These are phyloP conservation scores for Ifrita kowaldi DNA, from an alignment of 2,113 vertebrate genomes.

Conservation along the genomic window DNA sequence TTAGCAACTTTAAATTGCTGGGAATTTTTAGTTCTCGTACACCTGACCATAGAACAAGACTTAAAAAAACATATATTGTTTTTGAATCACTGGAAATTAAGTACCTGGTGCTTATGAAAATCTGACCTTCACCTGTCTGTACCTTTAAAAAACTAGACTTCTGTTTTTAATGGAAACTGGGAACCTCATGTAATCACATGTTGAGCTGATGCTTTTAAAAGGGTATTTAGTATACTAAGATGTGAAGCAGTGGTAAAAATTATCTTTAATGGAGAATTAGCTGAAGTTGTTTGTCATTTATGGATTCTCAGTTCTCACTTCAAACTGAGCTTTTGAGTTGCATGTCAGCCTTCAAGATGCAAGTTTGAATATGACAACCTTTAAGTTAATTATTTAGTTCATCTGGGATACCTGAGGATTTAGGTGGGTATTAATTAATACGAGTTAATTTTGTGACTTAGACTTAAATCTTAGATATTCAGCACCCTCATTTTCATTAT, in stretches of 20 bases:
- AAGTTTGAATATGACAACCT: neutral
- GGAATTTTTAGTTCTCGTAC: neutral
- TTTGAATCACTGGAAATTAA: neutral
- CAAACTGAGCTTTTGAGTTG: neutral
- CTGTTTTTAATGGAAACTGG: neutral
- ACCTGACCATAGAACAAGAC: neutral
- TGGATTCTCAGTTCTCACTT: neutral
- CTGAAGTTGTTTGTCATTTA: neutral
- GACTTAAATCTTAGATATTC: neutral
- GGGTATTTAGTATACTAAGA: neutral
- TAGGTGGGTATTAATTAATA: neutral
- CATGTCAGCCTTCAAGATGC: neutral
- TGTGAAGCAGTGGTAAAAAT: neutral
- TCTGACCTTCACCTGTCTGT: neutral
- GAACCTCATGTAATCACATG: neutral
- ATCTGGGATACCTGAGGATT: neutral
- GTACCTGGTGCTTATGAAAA: neutral
- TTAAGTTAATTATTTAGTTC: neutral
- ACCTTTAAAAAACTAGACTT: neutral
- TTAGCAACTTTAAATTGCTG: neutral
- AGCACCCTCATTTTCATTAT: neutral
- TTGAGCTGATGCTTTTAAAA: neutral
- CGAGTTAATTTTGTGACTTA: neutral
- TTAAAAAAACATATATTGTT: neutral
- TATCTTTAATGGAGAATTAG: neutral